These are phyloP conservation scores for Trematomus bernacchii DNA, from an alignment of 2,797 vertebrate species.

Conservation along the genomic window DNA sequence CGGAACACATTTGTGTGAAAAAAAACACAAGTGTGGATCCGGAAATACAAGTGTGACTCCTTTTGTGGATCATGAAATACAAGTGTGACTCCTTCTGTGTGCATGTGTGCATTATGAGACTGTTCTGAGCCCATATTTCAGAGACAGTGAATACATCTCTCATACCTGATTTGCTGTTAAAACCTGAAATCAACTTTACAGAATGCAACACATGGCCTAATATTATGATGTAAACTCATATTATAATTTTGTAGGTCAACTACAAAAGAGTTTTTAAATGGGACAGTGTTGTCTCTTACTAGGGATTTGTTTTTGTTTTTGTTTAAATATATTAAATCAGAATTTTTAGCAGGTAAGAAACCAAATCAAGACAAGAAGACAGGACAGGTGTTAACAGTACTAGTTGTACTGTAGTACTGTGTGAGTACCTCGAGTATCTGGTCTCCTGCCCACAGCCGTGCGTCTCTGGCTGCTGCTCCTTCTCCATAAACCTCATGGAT, in stretches of 20 bases:
- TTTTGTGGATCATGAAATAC: too few relatives aligned
- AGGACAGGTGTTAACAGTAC: neutral
- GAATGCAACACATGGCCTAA: neutral
- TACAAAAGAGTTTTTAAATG: neutral
- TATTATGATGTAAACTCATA: neutral
- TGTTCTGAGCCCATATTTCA: too few relatives aligned
- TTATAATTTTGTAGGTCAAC: neutral
- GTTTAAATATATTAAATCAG: neutral
- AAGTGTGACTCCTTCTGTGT: too few relatives aligned
- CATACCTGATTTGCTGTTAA: neutral
- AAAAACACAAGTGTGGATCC: too few relatives aligned
- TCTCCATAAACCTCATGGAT: slow-evolving; percentile 98
- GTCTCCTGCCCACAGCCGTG: slow-evolving; percentile 96
- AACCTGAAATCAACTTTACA: neutral
- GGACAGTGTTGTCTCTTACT: neutral
- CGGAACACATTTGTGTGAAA: too few relatives aligned
- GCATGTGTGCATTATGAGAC: too few relatives aligned
- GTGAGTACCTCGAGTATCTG: slow-evolving; percentile 91
- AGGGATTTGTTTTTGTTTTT: neutral
- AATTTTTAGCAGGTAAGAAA: neutral
- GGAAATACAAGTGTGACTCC: too few relatives aligned
- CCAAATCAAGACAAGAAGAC: neutral
- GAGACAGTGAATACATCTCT: too few relatives aligned
- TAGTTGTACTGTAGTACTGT: neutral
- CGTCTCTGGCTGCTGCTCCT: slow-evolving; percentile 94